Base-by-base conservation (phyloP, 2,113 vertebrate species). In the Heliornis fulica region DNA sequence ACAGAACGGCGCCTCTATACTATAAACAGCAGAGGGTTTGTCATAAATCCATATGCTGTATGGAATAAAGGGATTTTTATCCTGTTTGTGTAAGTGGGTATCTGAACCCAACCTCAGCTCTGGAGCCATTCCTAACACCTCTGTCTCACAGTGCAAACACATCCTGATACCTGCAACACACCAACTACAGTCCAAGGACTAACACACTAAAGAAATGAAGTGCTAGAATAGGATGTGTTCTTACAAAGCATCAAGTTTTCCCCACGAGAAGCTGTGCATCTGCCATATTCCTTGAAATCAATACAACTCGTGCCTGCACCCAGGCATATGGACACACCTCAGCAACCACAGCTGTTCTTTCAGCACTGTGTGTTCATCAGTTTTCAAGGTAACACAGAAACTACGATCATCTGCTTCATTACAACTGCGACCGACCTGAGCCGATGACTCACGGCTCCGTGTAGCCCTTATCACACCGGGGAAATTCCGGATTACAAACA, bases 11-110 rank as follows among this genome's bases (percentile, higher is more conserved):
- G 69, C 94, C 96, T 96, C 90, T 65, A 5, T 23, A 83, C 84
- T 18, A 83, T 70, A 89, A 94, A 84, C 90, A 95, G 90, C 83
- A 36, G 17, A 28, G 90, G n/a, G n/a, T 81, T 87, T 96, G 46
- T 76, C 83, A 94, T 54, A 89, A 94, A 94, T 80, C 70, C 68
- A 64, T 45, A 64, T 11, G 8, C 3, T 36, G 7, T 1, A 50
- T 38, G 77, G 83, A 92, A 91, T 70, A 51, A 53, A 83, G 31
- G 34, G 57, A 84, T 74, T 72, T 89, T 31, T 74, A 79, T 65
- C 29, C 61, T 75, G 57, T 20, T 90, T 66, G 38, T 82, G 2
- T 40, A 25, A 70, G 40, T 13, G 57, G 46, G 15, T 36, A n/a
- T 43, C 70, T n/a, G 56, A 89, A 61, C 38, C 28, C 61, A 51